A percentile compares a stretch with the other conserved stretches of the same genome.
These are phyloP conservation scores for Nycticryphes semicollaris DNA, from an alignment of 2,113 vertebrate species.

Conservation along the genomic window DNA sequence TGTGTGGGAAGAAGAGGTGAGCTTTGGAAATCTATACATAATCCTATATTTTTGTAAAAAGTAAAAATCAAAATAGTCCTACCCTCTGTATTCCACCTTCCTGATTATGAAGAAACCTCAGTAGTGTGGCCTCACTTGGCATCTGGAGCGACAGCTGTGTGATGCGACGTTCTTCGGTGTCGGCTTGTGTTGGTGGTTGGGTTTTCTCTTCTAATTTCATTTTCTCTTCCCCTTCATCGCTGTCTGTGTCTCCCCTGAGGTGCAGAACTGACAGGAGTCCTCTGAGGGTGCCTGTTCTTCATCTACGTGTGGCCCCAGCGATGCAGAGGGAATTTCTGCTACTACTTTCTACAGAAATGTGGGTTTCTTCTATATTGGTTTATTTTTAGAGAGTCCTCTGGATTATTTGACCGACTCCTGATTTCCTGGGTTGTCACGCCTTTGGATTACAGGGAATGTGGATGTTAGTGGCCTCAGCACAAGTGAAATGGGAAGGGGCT, in stretches of 20 bases:
- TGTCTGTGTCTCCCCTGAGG: background rate
- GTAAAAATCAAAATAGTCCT: background rate
- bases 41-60: background rate
- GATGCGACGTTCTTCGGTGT: background rate
- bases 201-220: background rate
- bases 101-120: background rate
- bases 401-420: background rate
- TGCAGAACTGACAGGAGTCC: background rate
- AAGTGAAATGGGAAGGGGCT: background rate
- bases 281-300: background rate
- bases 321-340: background rate
- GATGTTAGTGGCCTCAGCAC: background rate
- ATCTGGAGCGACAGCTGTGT: background rate
- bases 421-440: background rate
- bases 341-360: background rate
- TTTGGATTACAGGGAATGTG: background rate
- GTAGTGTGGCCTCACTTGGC: background rate
- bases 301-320: background rate
- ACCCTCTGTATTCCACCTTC: background rate
- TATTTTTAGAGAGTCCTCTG: background rate
- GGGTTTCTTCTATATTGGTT: background rate
- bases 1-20: constrained; percentile 1
- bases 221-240: background rate
- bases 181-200: background rate
- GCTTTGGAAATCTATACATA: background rate